Conservation (phyloP, 2,888 invertebrate genomes). For the Ochropleura leucogaster region DNA sequence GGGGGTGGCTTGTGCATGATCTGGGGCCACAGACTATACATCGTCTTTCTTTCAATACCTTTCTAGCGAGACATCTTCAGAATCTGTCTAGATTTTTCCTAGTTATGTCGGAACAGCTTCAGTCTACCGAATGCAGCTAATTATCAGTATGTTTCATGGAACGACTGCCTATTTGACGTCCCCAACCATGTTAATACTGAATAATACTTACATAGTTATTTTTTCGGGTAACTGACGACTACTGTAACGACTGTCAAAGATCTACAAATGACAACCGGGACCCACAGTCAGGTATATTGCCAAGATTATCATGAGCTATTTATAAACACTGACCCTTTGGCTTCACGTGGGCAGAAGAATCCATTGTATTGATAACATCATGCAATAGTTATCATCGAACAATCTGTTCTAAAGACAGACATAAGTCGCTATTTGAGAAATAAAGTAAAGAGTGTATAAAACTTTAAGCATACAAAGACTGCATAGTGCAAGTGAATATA, state of each 20-base stretch:
- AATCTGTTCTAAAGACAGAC: constrained; percentile 20
- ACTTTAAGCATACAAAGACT: background rate
- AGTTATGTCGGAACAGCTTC: background rate
- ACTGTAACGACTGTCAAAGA: background rate
- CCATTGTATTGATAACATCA: constrained; percentile 53
- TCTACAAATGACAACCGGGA: background rate
- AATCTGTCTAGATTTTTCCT: background rate
- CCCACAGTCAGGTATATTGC: background rate
- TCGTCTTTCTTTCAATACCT: background rate
- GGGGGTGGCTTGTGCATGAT: too few species aligned
- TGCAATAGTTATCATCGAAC: constrained; percentile 35
- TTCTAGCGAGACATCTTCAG: background rate
- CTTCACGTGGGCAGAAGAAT: constrained; percentile 34
- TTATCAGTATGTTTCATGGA: background rate
- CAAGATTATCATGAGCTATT: constrained; percentile 24
- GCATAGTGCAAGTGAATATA: background rate
- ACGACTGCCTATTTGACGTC: background rate
- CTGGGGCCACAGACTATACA: background rate
- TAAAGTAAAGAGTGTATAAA: background rate
- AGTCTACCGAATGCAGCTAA: background rate
- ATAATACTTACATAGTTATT: too few species aligned
- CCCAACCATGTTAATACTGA: background rate
- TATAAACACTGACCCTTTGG: constrained; percentile 37
- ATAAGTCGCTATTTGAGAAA: constrained; percentile 11
- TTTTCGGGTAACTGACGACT: background rate